phyloP scores from a whole-genome alignment of 2,113 vertebrate species.

The Mesocricetus auratus region DNA sequence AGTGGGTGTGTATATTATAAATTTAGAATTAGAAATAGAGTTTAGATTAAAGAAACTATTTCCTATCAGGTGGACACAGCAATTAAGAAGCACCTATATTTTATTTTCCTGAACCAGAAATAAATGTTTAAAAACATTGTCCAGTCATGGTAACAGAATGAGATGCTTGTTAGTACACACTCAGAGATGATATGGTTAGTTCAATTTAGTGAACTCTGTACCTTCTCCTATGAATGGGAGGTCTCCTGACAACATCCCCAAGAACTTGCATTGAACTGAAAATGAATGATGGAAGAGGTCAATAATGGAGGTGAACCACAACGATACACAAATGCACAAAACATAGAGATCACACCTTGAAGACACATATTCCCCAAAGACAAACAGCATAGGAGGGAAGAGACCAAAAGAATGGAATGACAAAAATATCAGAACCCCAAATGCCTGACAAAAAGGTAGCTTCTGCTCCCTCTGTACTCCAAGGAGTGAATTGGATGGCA shows the following conservation, averaged over 20 bases:
- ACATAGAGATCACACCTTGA: slow-evolving; percentile 49
- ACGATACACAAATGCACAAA: slow-evolving; percentile 50
- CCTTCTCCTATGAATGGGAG: slow-evolving; percentile 97
- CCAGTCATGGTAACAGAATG: slow-evolving; percentile 45
- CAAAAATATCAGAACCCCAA: not conserved
- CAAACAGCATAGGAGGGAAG: slow-evolving; percentile 24
- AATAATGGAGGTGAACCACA: slow-evolving; percentile 80
- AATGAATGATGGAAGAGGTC: slow-evolving; percentile 91
- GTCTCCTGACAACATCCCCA: slow-evolving; percentile 93
- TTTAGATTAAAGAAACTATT: slow-evolving; percentile 30
- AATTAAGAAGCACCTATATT: not conserved
- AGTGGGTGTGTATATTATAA: not conserved
- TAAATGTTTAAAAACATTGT: not conserved
- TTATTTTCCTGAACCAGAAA: slow-evolving; percentile 18
- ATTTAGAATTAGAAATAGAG: not conserved
- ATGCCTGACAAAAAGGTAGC: not conserved
- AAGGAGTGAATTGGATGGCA: not conserved
- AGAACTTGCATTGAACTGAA: slow-evolving; percentile 93
- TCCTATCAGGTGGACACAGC: not conserved
- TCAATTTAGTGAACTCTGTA: slow-evolving; percentile 87
- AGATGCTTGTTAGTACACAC: slow-evolving; percentile 85
- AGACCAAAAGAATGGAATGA: not conserved
- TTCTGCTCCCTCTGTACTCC: slow-evolving; percentile 11
- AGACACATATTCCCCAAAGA: slow-evolving; percentile 21
- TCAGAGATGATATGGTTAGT: slow-evolving; percentile 84